Base-by-base conservation (phyloP, 2,888 invertebrate species). In the Drosophila dives region DNA sequence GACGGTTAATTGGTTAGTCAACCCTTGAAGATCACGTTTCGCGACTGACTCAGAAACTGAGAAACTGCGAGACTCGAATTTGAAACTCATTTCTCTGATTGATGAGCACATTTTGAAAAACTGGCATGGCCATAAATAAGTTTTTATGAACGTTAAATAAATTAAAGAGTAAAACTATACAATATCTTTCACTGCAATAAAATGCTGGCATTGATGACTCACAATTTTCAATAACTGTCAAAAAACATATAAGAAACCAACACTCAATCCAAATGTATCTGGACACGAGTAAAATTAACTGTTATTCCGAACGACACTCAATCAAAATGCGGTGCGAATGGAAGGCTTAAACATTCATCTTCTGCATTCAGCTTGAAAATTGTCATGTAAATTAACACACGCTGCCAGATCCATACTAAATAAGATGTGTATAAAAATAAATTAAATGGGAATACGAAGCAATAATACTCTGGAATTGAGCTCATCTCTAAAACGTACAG, bases 81-180 rank as follows among this genome's bases (percentile, higher is more conserved):
- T 72, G 80, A 85, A 87, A 77, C 84, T 82, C 89, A 84, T 82
- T 84, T 82, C 75, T 67, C 89, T 86, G 86, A 86, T 86, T 84
- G 86, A 86, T 86, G 86, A 36, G 67, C 75, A 79, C 77, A 81
- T 86, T 86, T 84, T 80, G 73, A 76, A 74, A 72, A 68, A 68
- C 77, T 72, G 86, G 74, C 89, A 81, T 64, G 56, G 72, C 71
- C 76, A 86, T 86, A 86, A 86, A 86, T 86, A 84, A 84, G 63
- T 69, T 72, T 68, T 72, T 63, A 65, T 69, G 75, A 80, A 72
- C 64, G 84, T 74, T 81, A 36, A 78, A 87, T 83, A 83, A 87
- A 85, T 87, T 81, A 74, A 80, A 84, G 40, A 49, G 11, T 63
- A 75, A 62, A 81, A 81, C 80, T 80, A 75, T 76, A 74, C 61